These are phyloP conservation scores for Pampusana beccarii DNA, from an alignment of 2,113 vertebrate species.

Conservation along the genomic window DNA sequence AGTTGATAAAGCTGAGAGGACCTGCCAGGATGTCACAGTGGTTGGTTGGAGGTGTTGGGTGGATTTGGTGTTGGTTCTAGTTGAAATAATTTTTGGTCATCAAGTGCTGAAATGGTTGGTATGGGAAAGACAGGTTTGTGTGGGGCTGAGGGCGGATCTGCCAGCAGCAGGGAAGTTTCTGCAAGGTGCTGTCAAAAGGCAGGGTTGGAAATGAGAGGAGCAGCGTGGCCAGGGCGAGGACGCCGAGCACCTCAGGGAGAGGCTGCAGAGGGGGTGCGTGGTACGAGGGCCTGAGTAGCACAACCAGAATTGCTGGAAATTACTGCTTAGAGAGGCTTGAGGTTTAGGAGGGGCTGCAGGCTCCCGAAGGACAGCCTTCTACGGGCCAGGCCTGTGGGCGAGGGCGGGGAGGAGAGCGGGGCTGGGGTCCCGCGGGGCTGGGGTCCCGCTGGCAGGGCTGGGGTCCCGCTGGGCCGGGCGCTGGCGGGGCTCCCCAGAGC, in stretches of 20 bases:
- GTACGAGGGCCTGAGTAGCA: not conserved
- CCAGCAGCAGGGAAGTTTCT: not conserved
- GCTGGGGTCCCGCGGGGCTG: no score
- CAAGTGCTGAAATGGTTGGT: not conserved
- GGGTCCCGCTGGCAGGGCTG: no score
- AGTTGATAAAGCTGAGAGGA: not conserved
- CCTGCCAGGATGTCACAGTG: not conserved
- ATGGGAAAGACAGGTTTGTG: not conserved
- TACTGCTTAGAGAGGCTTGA: not conserved
- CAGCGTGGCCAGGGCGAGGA: not conserved
- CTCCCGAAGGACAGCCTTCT: not conserved
- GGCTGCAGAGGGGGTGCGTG: not conserved
- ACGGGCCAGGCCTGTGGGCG: not conserved
- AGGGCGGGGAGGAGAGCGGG: not conserved
- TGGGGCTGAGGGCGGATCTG: not conserved
- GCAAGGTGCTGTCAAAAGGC: not conserved
- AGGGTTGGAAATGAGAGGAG: not conserved
- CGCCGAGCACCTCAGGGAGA: no score
- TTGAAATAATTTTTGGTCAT: not conserved
- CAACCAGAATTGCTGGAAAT: not conserved
- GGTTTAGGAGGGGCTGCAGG: not conserved
- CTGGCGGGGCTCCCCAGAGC: not conserved
- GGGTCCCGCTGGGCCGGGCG: accelerated
- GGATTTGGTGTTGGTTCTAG: not conserved
- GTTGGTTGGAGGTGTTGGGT: not conserved